phyloP scores from a whole-genome alignment of 2,113 vertebrate genomes.

The Muntiacus muntjak region DNA sequence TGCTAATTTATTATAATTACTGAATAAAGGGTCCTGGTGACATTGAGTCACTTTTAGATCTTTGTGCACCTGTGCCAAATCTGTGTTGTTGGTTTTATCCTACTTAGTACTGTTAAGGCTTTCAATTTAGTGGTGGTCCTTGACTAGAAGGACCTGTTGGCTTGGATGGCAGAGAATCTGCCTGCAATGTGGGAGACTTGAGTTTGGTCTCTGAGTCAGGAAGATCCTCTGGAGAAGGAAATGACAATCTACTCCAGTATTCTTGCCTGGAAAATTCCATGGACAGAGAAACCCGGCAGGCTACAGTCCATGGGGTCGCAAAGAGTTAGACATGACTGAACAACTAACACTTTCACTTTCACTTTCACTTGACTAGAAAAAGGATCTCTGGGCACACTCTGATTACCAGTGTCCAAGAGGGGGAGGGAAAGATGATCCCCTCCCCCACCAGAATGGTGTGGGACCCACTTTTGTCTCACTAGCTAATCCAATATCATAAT shows the following conservation, averaged over 20 bases:
- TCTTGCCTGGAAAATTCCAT: background rate
- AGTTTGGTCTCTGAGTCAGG: background rate
- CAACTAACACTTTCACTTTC: background rate
- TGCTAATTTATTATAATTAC: background rate
- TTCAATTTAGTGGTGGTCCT: background rate
- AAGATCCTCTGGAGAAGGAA: background rate
- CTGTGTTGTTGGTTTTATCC: background rate
- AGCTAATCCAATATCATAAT: background rate
- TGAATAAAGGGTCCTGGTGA: background rate
- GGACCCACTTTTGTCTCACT: background rate
- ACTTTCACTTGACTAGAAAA: background rate
- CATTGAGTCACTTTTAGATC: background rate
- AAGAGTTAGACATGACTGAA: background rate
- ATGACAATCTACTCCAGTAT: background rate
- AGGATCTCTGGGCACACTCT: background rate
- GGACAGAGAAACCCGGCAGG: background rate
- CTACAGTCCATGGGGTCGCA: background rate
- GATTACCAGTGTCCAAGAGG: background rate
- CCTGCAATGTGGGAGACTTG: background rate
- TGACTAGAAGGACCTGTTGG: background rate
- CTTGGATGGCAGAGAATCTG: background rate
- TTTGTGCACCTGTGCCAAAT: background rate
- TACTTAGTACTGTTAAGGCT: background rate
- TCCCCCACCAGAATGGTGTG: background rate
- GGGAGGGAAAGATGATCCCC: background rate